Conservation (phyloP, 1,140 invertebrate species). For the Zophobas atratus region DNA sequence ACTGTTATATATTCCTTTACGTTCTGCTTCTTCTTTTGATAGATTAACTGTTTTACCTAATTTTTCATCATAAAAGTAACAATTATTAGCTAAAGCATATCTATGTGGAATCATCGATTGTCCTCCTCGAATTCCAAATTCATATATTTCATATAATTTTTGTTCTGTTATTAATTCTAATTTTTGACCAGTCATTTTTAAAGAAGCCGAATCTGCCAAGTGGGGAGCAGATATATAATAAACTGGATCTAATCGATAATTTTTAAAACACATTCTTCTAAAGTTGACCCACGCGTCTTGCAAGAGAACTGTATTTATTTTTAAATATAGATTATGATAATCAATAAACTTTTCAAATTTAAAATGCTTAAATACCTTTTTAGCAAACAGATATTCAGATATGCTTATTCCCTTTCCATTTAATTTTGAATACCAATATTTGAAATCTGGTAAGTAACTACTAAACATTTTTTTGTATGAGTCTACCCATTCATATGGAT, state of each 20-base stretch:
- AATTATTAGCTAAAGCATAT: slow-evolving; percentile 49
- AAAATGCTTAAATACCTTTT: slow-evolving; percentile 47
- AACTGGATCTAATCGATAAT: slow-evolving; percentile 46
- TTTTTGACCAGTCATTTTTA: slow-evolving; percentile 48
- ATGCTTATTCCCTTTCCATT: slow-evolving; percentile 44
- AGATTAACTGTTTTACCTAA: slow-evolving; percentile 41
- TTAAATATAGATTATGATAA: slow-evolving; percentile 47
- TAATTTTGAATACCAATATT: slow-evolving; percentile 46
- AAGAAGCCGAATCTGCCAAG: slow-evolving; percentile 37
- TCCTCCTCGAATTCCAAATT: slow-evolving; percentile 47
- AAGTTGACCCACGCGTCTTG: slow-evolving; percentile 43
- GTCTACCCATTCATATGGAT: slow-evolving; percentile 50
- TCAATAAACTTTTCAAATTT: slow-evolving; percentile 45
- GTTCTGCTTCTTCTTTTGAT: slow-evolving; percentile 50
- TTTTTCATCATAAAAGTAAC: slow-evolving; percentile 52
- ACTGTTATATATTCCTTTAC: slow-evolving; percentile 46
- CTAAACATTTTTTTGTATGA: slow-evolving; percentile 43
- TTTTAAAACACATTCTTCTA: slow-evolving; percentile 39
- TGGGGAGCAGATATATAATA: slow-evolving; percentile 49
- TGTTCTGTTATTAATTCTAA: slow-evolving; percentile 47
- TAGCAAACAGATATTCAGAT: slow-evolving; percentile 32
- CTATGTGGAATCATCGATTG: slow-evolving; percentile 44
- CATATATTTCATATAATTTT: slow-evolving; percentile 47
- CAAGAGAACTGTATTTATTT: slow-evolving; percentile 45
- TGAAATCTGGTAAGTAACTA: slow-evolving; percentile 25